Evolutionary conservation across 2,797 vertebrate species (phyloP).

Genomic region (Heteromormyrus szaboi): DNA sequence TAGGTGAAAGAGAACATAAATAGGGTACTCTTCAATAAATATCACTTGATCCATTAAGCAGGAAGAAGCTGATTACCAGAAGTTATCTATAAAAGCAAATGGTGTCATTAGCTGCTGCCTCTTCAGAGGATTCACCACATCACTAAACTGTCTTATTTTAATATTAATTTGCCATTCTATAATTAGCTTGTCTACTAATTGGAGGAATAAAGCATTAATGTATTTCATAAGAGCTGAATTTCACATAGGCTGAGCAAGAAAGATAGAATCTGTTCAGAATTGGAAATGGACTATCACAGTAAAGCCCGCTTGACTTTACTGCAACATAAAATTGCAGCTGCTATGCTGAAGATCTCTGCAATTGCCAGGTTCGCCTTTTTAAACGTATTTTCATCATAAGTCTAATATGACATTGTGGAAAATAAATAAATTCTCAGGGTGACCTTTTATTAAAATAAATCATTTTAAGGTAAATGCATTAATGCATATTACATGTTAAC

Average conservation of each 20-base stretch:
- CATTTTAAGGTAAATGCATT: neutral
- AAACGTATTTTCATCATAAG: slow-evolving; percentile 26
- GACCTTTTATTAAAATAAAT: neutral
- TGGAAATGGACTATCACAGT: slow-evolving; percentile 2
- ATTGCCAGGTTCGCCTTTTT: neutral
- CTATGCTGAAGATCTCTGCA: slow-evolving; percentile 27
- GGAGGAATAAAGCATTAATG: slow-evolving; percentile 38
- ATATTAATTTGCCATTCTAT: slow-evolving; percentile 4
- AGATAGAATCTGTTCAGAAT: slow-evolving; percentile 28
- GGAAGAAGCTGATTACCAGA: neutral
- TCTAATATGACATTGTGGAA: neutral
- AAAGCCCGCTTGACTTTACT: neutral
- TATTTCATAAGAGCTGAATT: slow-evolving; percentile 32
- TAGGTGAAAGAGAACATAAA: neutral
- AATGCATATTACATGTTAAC: neutral
- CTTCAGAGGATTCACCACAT: neutral
- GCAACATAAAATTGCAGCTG: slow-evolving; percentile 20
- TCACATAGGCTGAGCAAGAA: slow-evolving; percentile 12
- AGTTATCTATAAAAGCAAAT: neutral
- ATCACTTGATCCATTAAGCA: neutral
- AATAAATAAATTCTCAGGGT: slow-evolving; percentile 23
- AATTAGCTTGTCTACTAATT: slow-evolving; percentile 33
- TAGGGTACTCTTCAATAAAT: neutral
- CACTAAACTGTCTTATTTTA: neutral
- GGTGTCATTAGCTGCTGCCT: neutral